phyloP scores from a whole-genome alignment of 1,140 invertebrate genomes.

The Drosophila equinoxialis region DNA sequence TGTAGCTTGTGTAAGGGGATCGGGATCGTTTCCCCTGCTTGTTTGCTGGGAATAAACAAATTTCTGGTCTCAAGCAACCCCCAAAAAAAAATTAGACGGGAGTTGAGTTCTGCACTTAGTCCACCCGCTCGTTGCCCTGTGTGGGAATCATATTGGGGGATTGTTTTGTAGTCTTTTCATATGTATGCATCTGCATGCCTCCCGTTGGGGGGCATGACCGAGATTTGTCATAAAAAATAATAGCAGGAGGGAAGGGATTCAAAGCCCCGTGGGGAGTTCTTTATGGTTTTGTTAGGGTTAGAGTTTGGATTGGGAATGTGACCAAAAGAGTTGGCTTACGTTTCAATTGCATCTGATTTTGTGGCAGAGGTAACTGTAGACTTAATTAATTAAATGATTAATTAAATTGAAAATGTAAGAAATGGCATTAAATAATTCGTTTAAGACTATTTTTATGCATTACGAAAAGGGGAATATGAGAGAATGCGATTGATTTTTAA shows the following conservation, averaged over 20 bases:
- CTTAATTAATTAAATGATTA: constrained; percentile 32
- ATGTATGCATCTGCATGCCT: constrained; percentile 30
- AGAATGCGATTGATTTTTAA: too few species aligned
- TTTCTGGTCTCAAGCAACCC: constrained; percentile 63
- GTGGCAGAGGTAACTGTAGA: constrained; percentile 36
- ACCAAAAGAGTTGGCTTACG: constrained; percentile 15
- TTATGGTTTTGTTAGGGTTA: constrained; percentile 19
- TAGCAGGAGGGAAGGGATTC: constrained; percentile 42
- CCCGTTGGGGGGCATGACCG: constrained; percentile 35
- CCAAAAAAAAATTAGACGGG: constrained; percentile 14
- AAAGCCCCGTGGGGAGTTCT: constrained; percentile 45
- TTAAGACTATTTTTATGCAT: background rate
- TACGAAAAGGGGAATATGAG: too few species aligned
- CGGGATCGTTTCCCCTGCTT: constrained; percentile 22
- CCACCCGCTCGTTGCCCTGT: constrained; percentile 3
- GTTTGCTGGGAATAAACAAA: constrained; percentile 71
- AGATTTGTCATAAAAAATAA: constrained; percentile 41
- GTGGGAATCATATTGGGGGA: constrained; percentile 15
- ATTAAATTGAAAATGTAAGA: background rate
- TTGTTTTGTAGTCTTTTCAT: constrained; percentile 33
- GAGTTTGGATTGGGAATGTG: constrained; percentile 12
- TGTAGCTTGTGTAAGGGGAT: background rate
- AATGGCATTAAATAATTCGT: background rate
- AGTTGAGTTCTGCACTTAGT: constrained; percentile 56
- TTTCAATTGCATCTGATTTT: constrained; percentile 48